Percentiles rank a stretch among this genome's conserved stretches.
Evolutionary conservation across 2,113 vertebrate genomes (phyloP).

Genomic region (Corvus moneduloides): DNA sequence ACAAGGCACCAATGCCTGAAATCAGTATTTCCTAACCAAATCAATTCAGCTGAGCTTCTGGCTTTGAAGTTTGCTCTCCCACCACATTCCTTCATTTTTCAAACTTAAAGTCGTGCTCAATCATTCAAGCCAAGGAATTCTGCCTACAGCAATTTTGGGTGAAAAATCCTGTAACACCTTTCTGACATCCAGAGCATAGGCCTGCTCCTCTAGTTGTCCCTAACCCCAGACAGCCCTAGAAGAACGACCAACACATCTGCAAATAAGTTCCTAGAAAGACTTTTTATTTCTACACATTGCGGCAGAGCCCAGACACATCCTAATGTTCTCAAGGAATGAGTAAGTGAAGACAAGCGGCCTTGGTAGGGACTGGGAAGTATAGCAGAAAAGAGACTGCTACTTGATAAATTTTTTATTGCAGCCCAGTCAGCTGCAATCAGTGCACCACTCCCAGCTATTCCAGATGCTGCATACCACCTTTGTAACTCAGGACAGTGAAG

Average conservation of each 20-base stretch:
- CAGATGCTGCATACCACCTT: not conserved
- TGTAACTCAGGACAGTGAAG: not conserved
- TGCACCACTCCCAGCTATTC: not conserved
- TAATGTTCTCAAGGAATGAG: not conserved
- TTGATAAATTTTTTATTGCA: not conserved
- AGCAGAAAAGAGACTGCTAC: not conserved
- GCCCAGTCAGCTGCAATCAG: not conserved
- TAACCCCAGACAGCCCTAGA: not conserved
- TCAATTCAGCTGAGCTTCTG: not conserved
- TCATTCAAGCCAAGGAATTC: not conserved
- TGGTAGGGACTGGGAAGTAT: not conserved
- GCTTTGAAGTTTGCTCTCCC: not conserved
- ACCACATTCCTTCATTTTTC: not conserved
- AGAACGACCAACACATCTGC: not conserved
- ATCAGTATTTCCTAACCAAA: not conserved
- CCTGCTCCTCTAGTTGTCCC: not conserved
- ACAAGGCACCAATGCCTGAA: not conserved
- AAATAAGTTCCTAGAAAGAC: not conserved
- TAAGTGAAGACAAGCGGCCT: not conserved
- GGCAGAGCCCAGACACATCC: not conserved
- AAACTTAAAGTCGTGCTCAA: not conserved
- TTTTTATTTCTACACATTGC: not conserved
- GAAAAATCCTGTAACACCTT: not conserved
- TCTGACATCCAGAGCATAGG: not conserved
- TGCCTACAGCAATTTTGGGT: not conserved